Percentiles rank a stretch among this genome's conserved stretches.
These are phyloP conservation scores for Elysia chlorotica DNA, from an alignment of 1,140 invertebrate species.

Conservation along the genomic window DNA sequence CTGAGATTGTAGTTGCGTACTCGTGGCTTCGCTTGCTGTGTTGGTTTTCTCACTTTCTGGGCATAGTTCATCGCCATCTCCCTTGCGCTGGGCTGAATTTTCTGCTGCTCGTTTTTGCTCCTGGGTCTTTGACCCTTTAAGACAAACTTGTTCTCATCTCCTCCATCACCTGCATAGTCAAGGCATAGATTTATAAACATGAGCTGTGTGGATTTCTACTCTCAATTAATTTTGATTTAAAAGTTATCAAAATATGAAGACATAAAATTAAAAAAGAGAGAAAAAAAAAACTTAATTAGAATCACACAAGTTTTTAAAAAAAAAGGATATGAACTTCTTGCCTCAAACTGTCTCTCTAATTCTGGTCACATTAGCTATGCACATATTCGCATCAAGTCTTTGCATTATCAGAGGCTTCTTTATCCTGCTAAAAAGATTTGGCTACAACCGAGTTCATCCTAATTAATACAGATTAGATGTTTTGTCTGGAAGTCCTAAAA, in stretches of 20 bases:
- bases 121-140: conserved; percentile 2
- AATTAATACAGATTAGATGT: no score
- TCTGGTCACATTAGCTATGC: no score
- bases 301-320: background rate
- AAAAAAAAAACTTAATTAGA: background rate
- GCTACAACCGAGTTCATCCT: no score
- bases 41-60: background rate
- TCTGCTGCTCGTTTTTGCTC: conserved; percentile 3
- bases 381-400: no score
- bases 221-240: background rate
- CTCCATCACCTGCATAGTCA: no score
- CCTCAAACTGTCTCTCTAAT: no score
- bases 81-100: background rate
- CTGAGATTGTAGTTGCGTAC: conserved; percentile 19
- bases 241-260: background rate
- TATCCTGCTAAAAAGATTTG: no score
- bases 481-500: no score
- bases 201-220: background rate
- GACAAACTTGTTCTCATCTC: background rate
- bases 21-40: conserved; percentile 7
- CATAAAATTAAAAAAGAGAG: background rate
- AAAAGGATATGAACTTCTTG: no score
- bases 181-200: no score
- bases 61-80: background rate
- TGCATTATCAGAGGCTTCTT: no score